phyloP scores from a whole-genome alignment of 2,888 invertebrate genomes.

The Stenotaenia linearis region DNA sequence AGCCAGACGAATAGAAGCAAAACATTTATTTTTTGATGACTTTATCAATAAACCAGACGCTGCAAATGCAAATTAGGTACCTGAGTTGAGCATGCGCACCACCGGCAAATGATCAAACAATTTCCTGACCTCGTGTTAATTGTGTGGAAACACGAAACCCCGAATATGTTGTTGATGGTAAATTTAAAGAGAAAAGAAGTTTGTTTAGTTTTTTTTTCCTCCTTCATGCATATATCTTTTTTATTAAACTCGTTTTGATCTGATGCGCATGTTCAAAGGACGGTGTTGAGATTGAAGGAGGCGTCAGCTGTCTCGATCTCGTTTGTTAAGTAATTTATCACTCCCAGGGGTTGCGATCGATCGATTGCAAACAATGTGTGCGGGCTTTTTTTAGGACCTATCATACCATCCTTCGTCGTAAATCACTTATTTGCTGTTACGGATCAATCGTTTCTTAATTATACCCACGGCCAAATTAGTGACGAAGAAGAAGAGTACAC shows the following conservation, averaged over 20 bases:
- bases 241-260: neutral
- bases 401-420: neutral
- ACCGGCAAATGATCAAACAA: neutral
- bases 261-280: constrained; percentile 3
- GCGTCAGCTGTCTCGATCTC: constrained; percentile 15
- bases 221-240: neutral
- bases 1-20: neutral
- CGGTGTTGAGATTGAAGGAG: constrained; percentile 11
- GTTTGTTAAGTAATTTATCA: constrained; percentile 19
- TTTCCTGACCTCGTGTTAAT: constrained; percentile 5
- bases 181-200: neutral
- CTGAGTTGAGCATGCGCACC: neutral
- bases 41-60: neutral
- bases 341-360: neutral
- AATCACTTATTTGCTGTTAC: constrained; percentile 10
- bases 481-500: neutral
- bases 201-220: neutral
- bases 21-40: neutral
- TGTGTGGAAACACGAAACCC: neutral
- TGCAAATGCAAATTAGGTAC: neutral
- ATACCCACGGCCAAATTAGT: neutral
- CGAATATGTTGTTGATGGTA: neutral
- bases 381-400: neutral
- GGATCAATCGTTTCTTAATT: constrained; percentile 6
- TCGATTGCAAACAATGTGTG: constrained; percentile 15